A percentile compares a stretch with the other conserved stretches of the same genome.
phyloP scores from a whole-genome alignment of 2,113 vertebrate genomes.

The Platysternon megacephalum region DNA sequence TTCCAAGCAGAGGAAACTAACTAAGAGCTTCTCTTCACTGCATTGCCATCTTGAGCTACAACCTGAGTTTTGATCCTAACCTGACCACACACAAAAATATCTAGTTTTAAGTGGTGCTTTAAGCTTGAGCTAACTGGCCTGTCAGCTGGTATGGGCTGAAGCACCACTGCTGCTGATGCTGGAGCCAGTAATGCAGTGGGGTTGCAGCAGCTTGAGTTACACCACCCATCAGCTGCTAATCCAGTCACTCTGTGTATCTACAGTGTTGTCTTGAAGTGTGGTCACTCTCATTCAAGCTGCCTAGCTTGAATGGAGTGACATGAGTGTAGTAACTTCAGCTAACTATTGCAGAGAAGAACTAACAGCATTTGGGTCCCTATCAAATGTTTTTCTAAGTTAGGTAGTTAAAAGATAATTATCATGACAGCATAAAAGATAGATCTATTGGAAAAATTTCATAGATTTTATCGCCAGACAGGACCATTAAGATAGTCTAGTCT shows the following conservation, averaged over 20 bases:
- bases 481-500: slow-evolving; percentile 38
- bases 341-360: neutral
- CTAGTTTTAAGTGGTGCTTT: neutral
- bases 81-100: neutral
- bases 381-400: neutral
- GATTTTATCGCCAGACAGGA: neutral
- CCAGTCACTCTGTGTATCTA: neutral
- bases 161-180: neutral
- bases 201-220: neutral
- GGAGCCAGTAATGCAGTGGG: neutral
- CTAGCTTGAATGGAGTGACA: neutral
- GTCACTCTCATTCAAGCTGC: neutral
- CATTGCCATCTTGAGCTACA: neutral
- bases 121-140: neutral
- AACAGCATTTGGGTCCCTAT: neutral
- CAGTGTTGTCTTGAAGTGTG: neutral
- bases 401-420: slow-evolving; percentile 28
- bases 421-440: neutral
- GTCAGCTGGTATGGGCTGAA: neutral
- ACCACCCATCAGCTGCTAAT: neutral
- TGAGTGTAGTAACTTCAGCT: neutral
- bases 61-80: neutral
- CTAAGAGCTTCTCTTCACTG: neutral
- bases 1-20: neutral
- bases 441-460: neutral